Evolutionary conservation across 1,140 invertebrate species (phyloP).

Genomic region (Nomia melanderi): DNA sequence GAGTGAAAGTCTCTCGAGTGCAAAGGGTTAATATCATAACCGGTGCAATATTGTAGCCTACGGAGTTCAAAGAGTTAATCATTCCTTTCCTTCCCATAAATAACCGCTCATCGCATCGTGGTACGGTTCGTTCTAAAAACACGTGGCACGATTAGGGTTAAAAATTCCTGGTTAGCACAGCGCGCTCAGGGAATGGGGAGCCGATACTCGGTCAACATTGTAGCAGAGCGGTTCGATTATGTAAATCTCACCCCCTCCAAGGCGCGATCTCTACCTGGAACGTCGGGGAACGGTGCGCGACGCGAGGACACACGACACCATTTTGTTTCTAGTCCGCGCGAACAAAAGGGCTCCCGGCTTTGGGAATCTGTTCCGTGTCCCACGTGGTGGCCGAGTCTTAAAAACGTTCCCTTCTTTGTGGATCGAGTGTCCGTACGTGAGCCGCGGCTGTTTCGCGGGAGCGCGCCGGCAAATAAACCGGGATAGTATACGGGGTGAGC

Average conservation of each 20-base stretch:
- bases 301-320: conserved; percentile 6
- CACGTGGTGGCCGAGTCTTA: conserved; percentile 7
- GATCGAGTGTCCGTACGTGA: conserved; percentile 41
- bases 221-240: neutral
- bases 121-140: too few species aligned
- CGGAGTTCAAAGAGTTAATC: too few species aligned
- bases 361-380: conserved; percentile 12
- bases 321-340: neutral
- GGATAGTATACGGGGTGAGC: conserved; percentile 21
- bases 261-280: neutral
- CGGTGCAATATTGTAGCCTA: too few species aligned
- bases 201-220: neutral
- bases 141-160: neutral
- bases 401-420: neutral
- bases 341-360: neutral
- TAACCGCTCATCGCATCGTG: too few species aligned
- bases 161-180: neutral
- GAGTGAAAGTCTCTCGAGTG: too few species aligned
- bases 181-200: neutral
- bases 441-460: neutral
- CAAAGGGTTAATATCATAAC: too few species aligned
- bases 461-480: conserved; percentile 27
- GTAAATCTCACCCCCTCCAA: conserved; percentile 3
- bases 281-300: neutral
- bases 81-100: too few species aligned